Evolutionary conservation across 2,113 vertebrate species (phyloP).

Genomic region (Mungos mungo): DNA sequence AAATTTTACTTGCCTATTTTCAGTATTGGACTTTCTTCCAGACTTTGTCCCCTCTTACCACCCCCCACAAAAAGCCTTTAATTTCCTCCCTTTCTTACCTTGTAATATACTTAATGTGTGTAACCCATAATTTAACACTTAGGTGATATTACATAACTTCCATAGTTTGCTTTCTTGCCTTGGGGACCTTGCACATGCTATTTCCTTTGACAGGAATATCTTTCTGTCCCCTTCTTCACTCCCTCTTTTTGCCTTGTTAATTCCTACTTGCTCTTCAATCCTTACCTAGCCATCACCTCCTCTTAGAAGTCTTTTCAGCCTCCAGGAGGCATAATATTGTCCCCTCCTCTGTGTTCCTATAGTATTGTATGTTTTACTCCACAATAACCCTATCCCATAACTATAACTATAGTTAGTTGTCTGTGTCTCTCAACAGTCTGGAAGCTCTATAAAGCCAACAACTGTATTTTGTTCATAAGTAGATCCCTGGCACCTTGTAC

Average conservation of each 20-base stretch:
- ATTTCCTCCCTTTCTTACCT: neutral
- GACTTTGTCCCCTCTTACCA: neutral
- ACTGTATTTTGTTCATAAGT: neutral
- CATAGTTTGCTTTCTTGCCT: constrained; percentile 32
- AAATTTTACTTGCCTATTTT: constrained; percentile 35
- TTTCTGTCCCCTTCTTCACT: neutral
- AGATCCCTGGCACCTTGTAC: neutral
- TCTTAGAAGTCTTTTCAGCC: constrained; percentile 16
- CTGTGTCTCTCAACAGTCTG: neutral
- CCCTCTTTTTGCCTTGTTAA: neutral
- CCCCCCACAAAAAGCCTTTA: neutral
- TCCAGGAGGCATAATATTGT: neutral
- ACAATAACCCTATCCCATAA: neutral
- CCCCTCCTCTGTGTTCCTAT: neutral
- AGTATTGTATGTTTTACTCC: neutral
- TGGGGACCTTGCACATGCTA: neutral
- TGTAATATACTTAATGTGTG: constrained; percentile 31
- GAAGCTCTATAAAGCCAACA: neutral
- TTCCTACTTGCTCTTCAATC: constrained; percentile 8
- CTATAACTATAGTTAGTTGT: constrained; percentile 29
- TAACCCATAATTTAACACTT: neutral
- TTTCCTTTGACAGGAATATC: constrained; percentile 12
- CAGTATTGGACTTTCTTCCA: neutral
- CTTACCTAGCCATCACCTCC: neutral
- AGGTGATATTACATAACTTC: neutral